Conservation (phyloP, 2,113 vertebrate genomes). For the Climacteris rufus region DNA sequence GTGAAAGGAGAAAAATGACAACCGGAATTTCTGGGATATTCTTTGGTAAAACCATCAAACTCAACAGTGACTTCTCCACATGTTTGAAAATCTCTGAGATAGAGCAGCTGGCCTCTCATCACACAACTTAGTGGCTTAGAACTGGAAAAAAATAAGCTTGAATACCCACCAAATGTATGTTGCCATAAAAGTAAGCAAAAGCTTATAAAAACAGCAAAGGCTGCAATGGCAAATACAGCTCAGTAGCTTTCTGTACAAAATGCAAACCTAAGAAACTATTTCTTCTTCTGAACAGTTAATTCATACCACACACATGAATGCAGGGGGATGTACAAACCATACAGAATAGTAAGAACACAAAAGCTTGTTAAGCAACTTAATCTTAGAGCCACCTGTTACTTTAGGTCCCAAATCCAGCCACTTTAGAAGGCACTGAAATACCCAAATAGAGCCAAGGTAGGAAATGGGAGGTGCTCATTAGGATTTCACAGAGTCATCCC, state of each 20-base stretch:
- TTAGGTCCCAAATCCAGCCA: neutral
- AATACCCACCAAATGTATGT: neutral
- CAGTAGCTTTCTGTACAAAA: neutral
- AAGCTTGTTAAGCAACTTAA: neutral
- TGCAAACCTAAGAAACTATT: neutral
- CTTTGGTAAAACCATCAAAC: neutral
- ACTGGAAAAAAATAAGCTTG: neutral
- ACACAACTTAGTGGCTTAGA: neutral
- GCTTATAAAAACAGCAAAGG: neutral
- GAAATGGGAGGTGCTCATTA: neutral
- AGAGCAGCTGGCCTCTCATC: neutral
- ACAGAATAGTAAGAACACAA: neutral
- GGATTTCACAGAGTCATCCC: neutral
- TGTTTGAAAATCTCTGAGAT: neutral
- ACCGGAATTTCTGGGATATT: neutral
- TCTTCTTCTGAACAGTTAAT: neutral
- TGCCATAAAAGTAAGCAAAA: neutral
- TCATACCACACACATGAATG: neutral
- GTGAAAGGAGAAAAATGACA: neutral
- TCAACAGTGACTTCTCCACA: neutral
- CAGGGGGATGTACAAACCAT: neutral
- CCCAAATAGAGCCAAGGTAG: fast-evolving
- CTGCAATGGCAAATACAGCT: neutral
- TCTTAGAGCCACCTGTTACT: neutral
- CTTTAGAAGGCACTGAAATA: neutral